Evolutionary conservation across 2,113 vertebrate species (phyloP), one percentile per base, ranked within the genome.

Genomic region (Oryzias curvinotus): DNA sequence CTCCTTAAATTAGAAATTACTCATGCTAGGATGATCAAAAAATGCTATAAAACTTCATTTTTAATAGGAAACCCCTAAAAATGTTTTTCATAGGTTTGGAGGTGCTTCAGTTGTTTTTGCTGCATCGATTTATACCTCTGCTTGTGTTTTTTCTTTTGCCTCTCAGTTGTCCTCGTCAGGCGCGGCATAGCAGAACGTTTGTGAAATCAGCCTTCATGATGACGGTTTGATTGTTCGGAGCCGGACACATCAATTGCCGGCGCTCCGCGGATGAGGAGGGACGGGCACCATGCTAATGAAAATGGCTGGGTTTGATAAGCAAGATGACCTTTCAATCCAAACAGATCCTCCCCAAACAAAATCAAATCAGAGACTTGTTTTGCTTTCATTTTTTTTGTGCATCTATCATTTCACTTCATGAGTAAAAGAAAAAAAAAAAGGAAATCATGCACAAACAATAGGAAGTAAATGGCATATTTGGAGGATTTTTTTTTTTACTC

Each of bases 131-230:
- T 36, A 12, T 10, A 13, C 36, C 15, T 4, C 7, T 8, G 17
- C 26, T 18, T 21, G 36, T 36, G n/a, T 8, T 5, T 47, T 47
- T 41, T 12, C 44, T 18, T 25, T 48, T 52, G 43, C 42, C 5
- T 19, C 48, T 30, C 28, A 42, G 52, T 7, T 17, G 43, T 15
- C 12, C 18, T 47, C 30, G 18, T 49, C 30, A 73, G 50, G 44
- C 43, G 7, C 47, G 19, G 19, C 25, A 50, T 0, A 43, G 57
- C 48, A 47, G 13, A 67, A 44, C 25, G 23, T 43, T 23, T 23
- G 44, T 28, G 62, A 52, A 68, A 25, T 58, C 54, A 48, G 52
- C 44, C 44, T 17, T 26, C 51, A 62, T 50, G 45, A 41, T 47
- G 19, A 48, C 17, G 25, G 16, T 48, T 47, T 43, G 14, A 60